These are phyloP conservation scores for Bombus terrestris DNA, from an alignment of 1,140 invertebrate genomes.

Conservation along the genomic window DNA sequence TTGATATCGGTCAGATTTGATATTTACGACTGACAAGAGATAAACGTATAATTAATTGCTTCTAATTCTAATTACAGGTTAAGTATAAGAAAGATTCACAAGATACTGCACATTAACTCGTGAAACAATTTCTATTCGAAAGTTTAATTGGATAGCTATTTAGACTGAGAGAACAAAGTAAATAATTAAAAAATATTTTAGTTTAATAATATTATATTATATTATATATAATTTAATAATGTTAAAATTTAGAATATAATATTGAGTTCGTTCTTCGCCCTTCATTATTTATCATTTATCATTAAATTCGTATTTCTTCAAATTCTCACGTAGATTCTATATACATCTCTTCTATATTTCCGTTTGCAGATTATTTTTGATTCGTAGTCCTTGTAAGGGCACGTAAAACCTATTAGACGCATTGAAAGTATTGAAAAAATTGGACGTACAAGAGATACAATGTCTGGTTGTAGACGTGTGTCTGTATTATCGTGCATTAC, in stretches of 20 bases:
- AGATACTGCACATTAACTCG: neutral
- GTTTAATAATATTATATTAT: too few species aligned
- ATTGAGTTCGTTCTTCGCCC: neutral
- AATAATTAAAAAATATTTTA: too few species aligned
- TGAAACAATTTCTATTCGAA: neutral
- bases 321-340: neutral
- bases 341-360: too few species aligned
- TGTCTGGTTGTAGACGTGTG: neutral
- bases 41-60: neutral
- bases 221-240: neutral
- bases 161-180: neutral
- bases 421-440: too few species aligned
- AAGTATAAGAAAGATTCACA: neutral
- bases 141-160: neutral
- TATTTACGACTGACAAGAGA: neutral
- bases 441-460: neutral
- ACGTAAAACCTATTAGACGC: too few species aligned
- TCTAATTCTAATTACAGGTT: neutral
- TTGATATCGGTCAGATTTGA: neutral
- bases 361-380: neutral
- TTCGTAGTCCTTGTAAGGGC: too few species aligned
- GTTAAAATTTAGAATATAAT: neutral
- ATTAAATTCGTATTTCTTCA: neutral
- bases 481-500: conserved; percentile 14
- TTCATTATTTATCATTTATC: neutral